phyloP scores from a whole-genome alignment of 2,888 invertebrate genomes.

The Atrina japonica region DNA sequence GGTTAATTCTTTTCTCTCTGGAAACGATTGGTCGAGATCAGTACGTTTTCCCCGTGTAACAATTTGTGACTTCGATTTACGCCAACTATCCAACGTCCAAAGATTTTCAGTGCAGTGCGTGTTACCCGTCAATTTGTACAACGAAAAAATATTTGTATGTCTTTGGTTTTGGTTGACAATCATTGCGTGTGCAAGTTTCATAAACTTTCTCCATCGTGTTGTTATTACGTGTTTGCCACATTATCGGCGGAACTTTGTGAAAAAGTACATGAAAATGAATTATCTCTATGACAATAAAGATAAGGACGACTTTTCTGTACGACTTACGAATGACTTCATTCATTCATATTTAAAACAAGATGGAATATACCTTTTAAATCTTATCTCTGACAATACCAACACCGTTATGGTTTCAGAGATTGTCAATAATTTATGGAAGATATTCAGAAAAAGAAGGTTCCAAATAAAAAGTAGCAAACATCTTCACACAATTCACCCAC shows the following conservation, averaged over 20 bases:
- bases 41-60: constrained; percentile 59
- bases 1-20: constrained; percentile 28
- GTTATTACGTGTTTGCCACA: constrained; percentile 23
- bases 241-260: constrained; percentile 36
- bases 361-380: constrained; percentile 41
- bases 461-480: constrained; percentile 14
- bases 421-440: constrained; percentile 29
- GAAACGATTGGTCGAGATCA: constrained; percentile 41
- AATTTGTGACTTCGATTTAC: constrained; percentile 59
- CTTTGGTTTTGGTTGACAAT: constrained; percentile 61
- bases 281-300: constrained; percentile 22
- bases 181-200: constrained; percentile 30
- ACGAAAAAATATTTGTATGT: constrained; percentile 57
- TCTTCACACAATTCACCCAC: constrained; percentile 10
- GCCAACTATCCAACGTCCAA: constrained; percentile 53
- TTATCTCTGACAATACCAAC: constrained; percentile 33
- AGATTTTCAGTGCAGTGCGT: constrained; percentile 57
- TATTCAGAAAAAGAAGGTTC: constrained; percentile 30
- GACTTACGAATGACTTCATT: constrained; percentile 31
- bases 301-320: constrained; percentile 19
- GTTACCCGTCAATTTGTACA: constrained; percentile 57
- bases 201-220: constrained; percentile 36
- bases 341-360: constrained; percentile 40
- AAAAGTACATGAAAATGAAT: constrained; percentile 43
- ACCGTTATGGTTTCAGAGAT: constrained; percentile 33